A percentile compares a stretch with the other conserved stretches of the same genome.
phyloP scores from a whole-genome alignment of 2,113 vertebrate genomes.

The Elaphurus davidianus region DNA sequence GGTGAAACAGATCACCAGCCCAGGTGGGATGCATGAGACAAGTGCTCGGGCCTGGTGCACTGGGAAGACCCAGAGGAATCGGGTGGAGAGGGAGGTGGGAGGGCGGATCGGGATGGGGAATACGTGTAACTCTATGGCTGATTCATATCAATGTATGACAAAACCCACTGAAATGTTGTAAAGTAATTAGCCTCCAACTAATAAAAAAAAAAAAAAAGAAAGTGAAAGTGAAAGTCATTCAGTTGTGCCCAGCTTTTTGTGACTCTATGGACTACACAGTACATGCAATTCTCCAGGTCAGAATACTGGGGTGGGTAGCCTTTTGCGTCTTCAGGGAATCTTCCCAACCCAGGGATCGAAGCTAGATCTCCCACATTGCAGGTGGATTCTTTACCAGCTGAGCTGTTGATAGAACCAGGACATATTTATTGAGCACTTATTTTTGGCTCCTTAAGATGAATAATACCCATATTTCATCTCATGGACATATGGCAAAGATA shows the following conservation, averaged over 20 bases:
- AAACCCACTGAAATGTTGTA: too few relatives aligned
- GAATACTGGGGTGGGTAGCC: neutral
- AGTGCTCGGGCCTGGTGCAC: too few relatives aligned
- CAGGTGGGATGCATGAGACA: too few relatives aligned
- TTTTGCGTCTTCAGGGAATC: neutral
- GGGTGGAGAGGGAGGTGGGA: too few relatives aligned
- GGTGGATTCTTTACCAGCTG: neutral
- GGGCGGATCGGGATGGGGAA: too few relatives aligned
- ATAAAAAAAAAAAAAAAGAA: too few relatives aligned
- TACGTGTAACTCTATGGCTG: too few relatives aligned
- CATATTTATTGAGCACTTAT: neutral
- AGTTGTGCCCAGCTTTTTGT: neutral
- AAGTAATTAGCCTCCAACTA: too few relatives aligned
- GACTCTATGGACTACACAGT: neutral
- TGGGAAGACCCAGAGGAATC: too few relatives aligned
- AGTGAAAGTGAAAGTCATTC: neutral
- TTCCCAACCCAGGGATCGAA: neutral
- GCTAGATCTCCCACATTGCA: neutral
- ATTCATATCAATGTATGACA: too few relatives aligned
- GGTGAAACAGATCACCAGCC: too few relatives aligned
- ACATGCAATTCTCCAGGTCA: neutral
- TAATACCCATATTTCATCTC: neutral
- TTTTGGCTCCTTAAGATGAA: neutral
- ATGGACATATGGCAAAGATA: neutral
- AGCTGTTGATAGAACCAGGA: neutral